Conservation (phyloP, 2,113 vertebrate genomes). For the Potamarius usumacintae region DNA sequence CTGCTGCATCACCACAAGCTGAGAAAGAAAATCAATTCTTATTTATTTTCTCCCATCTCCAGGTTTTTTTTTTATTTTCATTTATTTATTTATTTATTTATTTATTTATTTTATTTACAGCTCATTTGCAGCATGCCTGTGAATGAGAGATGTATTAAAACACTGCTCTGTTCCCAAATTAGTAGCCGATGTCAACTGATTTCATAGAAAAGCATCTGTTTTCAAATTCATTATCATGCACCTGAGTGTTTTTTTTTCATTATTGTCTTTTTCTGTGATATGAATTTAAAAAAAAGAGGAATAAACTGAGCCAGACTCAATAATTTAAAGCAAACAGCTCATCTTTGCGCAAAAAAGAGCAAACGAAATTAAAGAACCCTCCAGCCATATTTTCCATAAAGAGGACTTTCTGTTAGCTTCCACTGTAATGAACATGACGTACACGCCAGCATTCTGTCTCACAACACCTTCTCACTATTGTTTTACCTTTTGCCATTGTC, state of each 20-base stretch:
- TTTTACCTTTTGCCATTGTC: background rate
- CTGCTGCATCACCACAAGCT: conserved; percentile 37
- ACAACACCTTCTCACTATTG: background rate
- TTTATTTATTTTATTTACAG: background rate
- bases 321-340: conserved; percentile 24
- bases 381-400: conserved; percentile 1
- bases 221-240: background rate
- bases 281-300: background rate
- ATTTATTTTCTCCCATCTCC: conserved; percentile 40
- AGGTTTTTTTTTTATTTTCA: no score
- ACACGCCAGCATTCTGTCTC: background rate
- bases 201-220: background rate
- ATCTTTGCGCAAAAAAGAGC: conserved; percentile 10
- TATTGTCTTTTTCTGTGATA: background rate
- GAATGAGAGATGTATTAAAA: background rate
- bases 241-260: background rate
- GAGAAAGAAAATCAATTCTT: conserved; percentile 58
- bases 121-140: background rate
- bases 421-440: background rate
- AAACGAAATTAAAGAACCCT: conserved; percentile 16
- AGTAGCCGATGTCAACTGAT: background rate
- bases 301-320: background rate
- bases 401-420: background rate
- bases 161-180: conserved; percentile 8
- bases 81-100: no score